Percentiles rank a stretch among this genome's conserved stretches.
These are phyloP conservation scores for Caenorhabditis remanei DNA, from an alignment of 1,140 invertebrate genomes.

Conservation along the genomic window DNA sequence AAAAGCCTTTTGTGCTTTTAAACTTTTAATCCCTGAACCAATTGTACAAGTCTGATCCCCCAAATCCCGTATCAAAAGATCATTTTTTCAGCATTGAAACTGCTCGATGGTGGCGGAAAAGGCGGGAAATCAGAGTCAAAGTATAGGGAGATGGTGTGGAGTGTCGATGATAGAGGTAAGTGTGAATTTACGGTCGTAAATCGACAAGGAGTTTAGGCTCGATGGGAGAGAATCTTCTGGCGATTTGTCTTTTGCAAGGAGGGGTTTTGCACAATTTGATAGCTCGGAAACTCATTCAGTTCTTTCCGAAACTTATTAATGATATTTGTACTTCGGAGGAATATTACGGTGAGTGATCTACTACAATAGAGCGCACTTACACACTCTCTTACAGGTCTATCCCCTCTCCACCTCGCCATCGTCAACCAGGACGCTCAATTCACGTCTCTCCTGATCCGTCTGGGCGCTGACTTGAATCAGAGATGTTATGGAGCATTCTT, in stretches of 20 bases:
- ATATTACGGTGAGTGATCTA: conserved; percentile 27
- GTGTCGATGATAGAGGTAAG: conserved; percentile 60
- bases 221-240: conserved; percentile 55
- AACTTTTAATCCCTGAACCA: too few relatives aligned
- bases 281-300: conserved; percentile 3
- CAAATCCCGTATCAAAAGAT: not conserved
- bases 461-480: conserved; percentile 90
- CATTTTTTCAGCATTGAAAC: conserved; percentile 59
- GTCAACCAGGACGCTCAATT: conserved; percentile 97
- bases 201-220: not conserved
- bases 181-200: too few relatives aligned
- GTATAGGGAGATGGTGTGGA: conserved; percentile 64
- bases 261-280: conserved; percentile 41
- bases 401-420: conserved; percentile 90
- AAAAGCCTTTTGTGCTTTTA: too few relatives aligned
- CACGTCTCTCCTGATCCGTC: conserved; percentile 93
- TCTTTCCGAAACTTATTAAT: conserved; percentile 57
- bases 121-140: conserved; percentile 63
- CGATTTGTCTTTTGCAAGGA: conserved; percentile 51
- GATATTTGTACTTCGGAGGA: conserved; percentile 59
- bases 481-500: conserved; percentile 84
- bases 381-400: conserved; percentile 64
- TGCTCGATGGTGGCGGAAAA: conserved; percentile 65
- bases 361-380: not conserved
- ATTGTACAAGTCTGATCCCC: not conserved